Percentiles rank a stretch among this genome's conserved stretches.
Evolutionary conservation across 2,888 invertebrate genomes (phyloP).

Genomic region (Pammene fasciana): DNA sequence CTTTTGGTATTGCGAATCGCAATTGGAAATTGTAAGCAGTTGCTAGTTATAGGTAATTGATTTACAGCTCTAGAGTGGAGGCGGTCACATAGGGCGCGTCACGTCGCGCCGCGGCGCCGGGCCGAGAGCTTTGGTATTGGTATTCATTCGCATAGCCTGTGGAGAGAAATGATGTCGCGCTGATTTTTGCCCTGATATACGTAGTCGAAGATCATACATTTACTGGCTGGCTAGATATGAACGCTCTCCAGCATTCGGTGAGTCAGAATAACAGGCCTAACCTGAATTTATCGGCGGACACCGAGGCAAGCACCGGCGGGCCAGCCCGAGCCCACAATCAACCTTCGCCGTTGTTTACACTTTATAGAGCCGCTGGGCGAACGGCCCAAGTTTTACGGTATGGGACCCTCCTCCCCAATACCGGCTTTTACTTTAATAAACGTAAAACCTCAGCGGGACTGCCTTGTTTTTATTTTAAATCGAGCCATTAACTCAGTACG

Average conservation of each 20-base stretch:
- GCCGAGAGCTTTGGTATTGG: conserved; percentile 33
- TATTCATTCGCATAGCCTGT: not conserved
- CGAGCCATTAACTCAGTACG: conserved; percentile 27
- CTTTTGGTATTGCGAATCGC: conserved; percentile 48
- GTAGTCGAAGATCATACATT: not conserved
- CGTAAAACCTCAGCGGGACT: conserved; percentile 24
- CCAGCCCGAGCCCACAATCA: conserved; percentile 50
- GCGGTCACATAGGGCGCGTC: conserved; percentile 38
- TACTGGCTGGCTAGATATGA: not conserved
- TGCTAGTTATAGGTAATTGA: conserved; percentile 66
- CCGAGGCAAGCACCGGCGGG: conserved; percentile 43
- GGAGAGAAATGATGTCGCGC: not conserved
- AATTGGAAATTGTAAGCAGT: conserved; percentile 50
- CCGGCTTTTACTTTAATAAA: conserved; percentile 38
- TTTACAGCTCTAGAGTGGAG: conserved; percentile 56
- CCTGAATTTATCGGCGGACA: conserved; percentile 58
- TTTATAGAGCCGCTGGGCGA: conserved; percentile 36
- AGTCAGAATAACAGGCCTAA: conserved; percentile 44
- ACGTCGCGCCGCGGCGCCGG: conserved; percentile 9
- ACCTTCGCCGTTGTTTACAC: conserved; percentile 48
- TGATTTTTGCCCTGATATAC: too few species aligned
- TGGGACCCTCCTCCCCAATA: conserved; percentile 28
- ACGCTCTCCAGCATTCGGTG: not conserved
- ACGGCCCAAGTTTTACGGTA: conserved; percentile 42
- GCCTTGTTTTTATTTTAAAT: conserved; percentile 37